A percentile compares a stretch with the other conserved stretches of the same genome.
Evolutionary conservation across 2,113 vertebrate genomes (phyloP).

Genomic region (Bambusicola thoracicus): DNA sequence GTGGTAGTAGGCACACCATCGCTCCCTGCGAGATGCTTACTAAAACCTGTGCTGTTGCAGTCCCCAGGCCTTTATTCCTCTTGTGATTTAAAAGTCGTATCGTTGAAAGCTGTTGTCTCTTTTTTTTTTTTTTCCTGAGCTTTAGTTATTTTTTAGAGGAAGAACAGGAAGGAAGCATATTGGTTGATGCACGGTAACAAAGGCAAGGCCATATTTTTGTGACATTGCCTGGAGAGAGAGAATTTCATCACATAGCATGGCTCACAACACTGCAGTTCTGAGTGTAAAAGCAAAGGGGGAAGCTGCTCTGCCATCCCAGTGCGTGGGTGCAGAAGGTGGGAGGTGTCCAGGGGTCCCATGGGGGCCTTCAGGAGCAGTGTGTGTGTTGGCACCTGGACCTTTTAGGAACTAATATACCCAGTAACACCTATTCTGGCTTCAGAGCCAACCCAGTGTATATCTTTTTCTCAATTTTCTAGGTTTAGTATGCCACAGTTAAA

Average conservation of each 20-base stretch:
- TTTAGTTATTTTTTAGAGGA: neutral
- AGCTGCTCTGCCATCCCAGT: neutral
- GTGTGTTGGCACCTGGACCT: neutral
- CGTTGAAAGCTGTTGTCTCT: neutral
- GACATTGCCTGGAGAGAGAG: neutral
- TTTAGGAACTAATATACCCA: constrained; percentile 1
- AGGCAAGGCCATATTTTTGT: neutral
- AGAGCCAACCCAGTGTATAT: neutral
- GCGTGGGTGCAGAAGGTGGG: neutral
- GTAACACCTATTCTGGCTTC: neutral
- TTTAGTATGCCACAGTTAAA: neutral
- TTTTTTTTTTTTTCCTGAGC: neutral
- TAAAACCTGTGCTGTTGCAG: neutral
- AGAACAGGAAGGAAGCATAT: neutral
- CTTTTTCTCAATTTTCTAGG: neutral
- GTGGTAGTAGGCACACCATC: constrained; percentile 22
- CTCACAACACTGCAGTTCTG: neutral
- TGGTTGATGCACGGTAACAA: constrained; percentile 12
- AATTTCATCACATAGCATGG: neutral
- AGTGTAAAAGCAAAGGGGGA: neutral
- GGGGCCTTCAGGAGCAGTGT: neutral
- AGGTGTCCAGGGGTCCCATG: no score
- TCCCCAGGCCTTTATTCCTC: constrained; percentile 17
- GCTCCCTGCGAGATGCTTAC: neutral
- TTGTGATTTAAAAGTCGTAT: neutral